Conservation (phyloP, 2,888 invertebrate genomes). For the Sarcophaga carnaria region DNA sequence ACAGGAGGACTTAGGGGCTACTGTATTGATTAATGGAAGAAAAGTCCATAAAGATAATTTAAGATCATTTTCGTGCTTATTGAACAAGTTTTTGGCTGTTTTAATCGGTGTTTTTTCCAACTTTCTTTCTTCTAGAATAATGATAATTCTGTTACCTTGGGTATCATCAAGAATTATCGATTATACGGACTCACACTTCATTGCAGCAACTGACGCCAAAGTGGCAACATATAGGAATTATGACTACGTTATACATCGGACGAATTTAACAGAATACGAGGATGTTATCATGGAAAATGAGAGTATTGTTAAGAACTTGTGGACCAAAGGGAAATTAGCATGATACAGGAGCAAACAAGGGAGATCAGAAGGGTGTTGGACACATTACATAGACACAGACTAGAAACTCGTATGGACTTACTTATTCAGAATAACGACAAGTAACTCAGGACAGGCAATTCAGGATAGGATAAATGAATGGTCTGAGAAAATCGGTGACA, state of each 20-base stretch:
- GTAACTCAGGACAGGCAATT: neutral
- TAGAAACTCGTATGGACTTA: neutral
- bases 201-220: slow-evolving; percentile 31
- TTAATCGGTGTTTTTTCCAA: slow-evolving; percentile 1
- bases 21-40: slow-evolving; percentile 26
- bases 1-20: slow-evolving; percentile 21
- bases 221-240: slow-evolving; percentile 31
- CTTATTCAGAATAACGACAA: slow-evolving; percentile 16
- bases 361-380: slow-evolving; percentile 14
- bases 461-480: slow-evolving; percentile 19
- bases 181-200: slow-evolving; percentile 41
- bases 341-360: slow-evolving; percentile 27
- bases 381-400: neutral
- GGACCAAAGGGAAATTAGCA: slow-evolving; percentile 19
- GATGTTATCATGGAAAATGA: slow-evolving; percentile 12
- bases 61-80: slow-evolving; percentile 11
- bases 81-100: neutral
- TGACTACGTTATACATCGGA: slow-evolving; percentile 29
- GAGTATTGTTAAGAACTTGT: neutral
- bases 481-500: neutral
- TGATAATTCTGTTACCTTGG: neutral
- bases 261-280: slow-evolving; percentile 32
- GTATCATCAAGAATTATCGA: slow-evolving; percentile 27
- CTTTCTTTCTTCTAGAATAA: slow-evolving; percentile 16
- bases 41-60: slow-evolving; percentile 36